Percentiles rank a stretch among this genome's conserved stretches.
Evolutionary conservation across 1,140 invertebrate species (phyloP).

Genomic region (Steinernema feltiae): DNA sequence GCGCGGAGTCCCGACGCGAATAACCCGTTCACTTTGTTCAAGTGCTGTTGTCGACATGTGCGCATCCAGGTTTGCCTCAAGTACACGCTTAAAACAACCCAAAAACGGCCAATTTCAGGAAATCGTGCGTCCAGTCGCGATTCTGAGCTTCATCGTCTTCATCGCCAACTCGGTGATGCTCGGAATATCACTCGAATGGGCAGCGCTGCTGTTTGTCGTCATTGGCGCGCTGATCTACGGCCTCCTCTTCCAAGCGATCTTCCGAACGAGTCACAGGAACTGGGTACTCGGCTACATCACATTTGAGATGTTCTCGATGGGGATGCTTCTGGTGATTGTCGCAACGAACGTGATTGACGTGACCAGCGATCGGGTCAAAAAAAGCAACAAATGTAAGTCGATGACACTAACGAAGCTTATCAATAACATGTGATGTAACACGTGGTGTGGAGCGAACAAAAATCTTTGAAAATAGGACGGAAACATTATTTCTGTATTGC

Average conservation of each 20-base stretch:
- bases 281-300: background rate
- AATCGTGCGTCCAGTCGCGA: background rate
- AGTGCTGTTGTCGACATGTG: background rate
- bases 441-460: no score
- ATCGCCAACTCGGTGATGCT: background rate
- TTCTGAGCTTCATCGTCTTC: background rate
- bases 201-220: background rate
- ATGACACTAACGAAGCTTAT: background rate
- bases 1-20: background rate
- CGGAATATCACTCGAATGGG: background rate
- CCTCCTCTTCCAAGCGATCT: background rate
- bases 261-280: background rate
- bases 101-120: background rate
- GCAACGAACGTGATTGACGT: background rate
- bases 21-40: background rate
- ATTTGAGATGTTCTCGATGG: background rate
- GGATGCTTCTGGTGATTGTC: background rate
- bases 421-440: no score
- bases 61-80: background rate
- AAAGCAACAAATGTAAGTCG: background rate
- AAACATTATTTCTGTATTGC: no score
- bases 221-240: background rate
- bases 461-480: no score
- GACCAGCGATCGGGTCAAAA: background rate
- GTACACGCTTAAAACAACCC: background rate